Evolutionary conservation across 2,113 vertebrate genomes (phyloP).

Genomic region (Microcebus griseorufus): DNA sequence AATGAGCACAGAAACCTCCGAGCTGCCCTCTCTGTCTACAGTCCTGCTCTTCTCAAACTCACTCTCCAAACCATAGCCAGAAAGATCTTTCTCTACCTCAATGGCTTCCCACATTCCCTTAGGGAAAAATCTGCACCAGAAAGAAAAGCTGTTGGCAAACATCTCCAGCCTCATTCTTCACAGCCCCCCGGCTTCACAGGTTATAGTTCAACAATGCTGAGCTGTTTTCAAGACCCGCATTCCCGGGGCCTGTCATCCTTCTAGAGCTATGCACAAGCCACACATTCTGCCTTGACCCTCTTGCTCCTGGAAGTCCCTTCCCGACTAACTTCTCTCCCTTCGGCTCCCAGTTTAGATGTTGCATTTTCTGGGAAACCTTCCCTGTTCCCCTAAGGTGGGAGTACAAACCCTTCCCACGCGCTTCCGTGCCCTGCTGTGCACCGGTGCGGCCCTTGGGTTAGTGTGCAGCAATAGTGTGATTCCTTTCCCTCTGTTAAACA

Average conservation of each 20-base stretch:
- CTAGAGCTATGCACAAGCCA: background rate
- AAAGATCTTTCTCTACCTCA: background rate
- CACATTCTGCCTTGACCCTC: background rate
- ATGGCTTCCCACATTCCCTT: background rate
- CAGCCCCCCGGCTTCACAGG: background rate
- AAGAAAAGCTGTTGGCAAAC: background rate
- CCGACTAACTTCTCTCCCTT: background rate
- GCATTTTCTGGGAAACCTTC: background rate
- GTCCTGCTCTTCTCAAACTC: background rate
- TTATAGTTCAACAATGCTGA: background rate
- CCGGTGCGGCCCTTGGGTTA: no score
- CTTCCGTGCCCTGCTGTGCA: background rate
- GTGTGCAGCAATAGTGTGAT: rapidly evolving
- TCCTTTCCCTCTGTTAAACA: background rate
- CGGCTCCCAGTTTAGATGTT: background rate
- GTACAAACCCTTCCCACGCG: background rate
- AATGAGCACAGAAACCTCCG: background rate
- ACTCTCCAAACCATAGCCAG: background rate
- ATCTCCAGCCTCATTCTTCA: background rate
- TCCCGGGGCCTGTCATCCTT: background rate
- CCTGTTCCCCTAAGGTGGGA: background rate
- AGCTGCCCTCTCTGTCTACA: background rate
- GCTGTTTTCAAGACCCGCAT: background rate
- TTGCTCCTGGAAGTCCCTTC: background rate
- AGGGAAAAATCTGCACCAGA: background rate